These are phyloP conservation scores for Uromys caudimaculatus DNA, from an alignment of 2,797 vertebrate species.

Conservation along the genomic window DNA sequence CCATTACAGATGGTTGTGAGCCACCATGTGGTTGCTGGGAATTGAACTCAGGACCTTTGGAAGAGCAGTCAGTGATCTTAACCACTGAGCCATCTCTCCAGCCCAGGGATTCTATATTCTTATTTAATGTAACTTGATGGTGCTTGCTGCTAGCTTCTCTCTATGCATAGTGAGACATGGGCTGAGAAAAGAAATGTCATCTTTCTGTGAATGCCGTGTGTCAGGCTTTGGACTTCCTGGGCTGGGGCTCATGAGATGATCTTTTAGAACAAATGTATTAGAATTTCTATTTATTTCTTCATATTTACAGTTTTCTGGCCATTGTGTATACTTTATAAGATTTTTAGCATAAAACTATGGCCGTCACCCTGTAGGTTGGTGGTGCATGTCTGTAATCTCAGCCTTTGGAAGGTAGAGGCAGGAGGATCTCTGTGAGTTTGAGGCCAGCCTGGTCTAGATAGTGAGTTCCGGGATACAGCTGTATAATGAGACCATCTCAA, in stretches of 20 bases:
- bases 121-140: neutral
- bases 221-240: neutral
- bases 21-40: too few relatives aligned
- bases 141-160: neutral
- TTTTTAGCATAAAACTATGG: neutral
- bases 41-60: too few relatives aligned
- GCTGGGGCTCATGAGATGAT: neutral
- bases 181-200: neutral
- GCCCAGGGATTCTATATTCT: too few relatives aligned
- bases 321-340: neutral
- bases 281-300: constrained; percentile 8
- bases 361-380: neutral
- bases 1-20: too few relatives aligned
- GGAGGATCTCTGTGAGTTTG: neutral
- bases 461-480: neutral
- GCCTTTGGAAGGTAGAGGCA: neutral
- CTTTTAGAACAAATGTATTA: neutral
- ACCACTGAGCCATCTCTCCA: too few relatives aligned
- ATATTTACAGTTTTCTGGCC: neutral
- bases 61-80: too few relatives aligned
- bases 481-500: neutral
- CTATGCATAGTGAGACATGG: neutral
- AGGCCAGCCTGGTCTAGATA: neutral
- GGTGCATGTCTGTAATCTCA: neutral
- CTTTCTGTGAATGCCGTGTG: neutral